Conservation (phyloP, 2,113 vertebrate species). For the Aegithalos caudatus region DNA sequence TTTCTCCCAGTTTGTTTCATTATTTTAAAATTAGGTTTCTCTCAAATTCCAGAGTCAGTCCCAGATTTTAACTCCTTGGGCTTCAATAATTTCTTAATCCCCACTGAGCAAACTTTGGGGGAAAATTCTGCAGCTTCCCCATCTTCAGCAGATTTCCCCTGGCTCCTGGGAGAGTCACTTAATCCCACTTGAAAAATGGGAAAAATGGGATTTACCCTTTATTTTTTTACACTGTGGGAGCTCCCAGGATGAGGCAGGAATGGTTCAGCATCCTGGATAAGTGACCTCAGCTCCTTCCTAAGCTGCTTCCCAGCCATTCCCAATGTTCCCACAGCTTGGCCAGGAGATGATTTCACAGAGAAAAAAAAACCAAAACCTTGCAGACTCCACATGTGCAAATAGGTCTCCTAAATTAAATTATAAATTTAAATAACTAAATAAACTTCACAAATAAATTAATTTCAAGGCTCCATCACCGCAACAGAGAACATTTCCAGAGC, state of each 20-base stretch:
- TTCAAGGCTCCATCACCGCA: neutral
- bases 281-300: neutral
- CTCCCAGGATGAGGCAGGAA: neutral
- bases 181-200: neutral
- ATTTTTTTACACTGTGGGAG: neutral
- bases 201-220: neutral
- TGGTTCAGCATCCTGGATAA: neutral
- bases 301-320: neutral
- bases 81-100: accelerated
- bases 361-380: accelerated
- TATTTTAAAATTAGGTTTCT: neutral
- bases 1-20: neutral
- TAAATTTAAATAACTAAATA: neutral
- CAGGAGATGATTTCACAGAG: neutral
- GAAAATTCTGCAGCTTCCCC: neutral
- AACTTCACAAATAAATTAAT: neutral
- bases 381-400: neutral
- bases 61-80: neutral
- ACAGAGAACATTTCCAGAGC: neutral
- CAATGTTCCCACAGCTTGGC: neutral
- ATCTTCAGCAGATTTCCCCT: neutral
- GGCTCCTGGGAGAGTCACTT: neutral
- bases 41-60: neutral
- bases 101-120: neutral
- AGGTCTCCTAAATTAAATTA: neutral